These are phyloP conservation scores for Ylistrum balloti DNA, from an alignment of 1,140 invertebrate genomes.

Conservation along the genomic window DNA sequence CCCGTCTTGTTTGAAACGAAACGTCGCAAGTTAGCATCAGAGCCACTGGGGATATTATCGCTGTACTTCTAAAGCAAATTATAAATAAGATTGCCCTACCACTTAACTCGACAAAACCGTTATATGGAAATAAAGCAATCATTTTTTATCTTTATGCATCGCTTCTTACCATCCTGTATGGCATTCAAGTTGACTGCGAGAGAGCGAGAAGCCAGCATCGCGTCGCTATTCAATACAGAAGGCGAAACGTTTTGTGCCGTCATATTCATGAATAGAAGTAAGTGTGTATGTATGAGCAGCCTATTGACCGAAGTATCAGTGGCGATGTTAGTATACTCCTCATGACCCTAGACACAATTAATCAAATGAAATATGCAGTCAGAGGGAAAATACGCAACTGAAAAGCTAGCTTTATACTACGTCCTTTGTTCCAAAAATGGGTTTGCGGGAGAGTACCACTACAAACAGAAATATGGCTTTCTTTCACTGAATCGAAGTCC, in stretches of 20 bases:
- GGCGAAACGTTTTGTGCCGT: neutral
- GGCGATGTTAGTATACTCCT: neutral
- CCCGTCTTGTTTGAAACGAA: constrained; percentile 5
- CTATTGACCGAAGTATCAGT: neutral
- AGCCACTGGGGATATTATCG: neutral
- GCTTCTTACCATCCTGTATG: neutral
- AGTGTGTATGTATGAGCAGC: neutral
- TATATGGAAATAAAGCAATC: neutral
- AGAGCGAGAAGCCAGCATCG: neutral
- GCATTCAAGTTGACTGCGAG: neutral
- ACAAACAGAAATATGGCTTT: neutral
- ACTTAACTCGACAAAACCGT: neutral
- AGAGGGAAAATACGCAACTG: constrained; percentile 17
- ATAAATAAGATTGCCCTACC: neutral
- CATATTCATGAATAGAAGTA: constrained; percentile 40
- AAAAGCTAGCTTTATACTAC: neutral
- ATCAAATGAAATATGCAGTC: constrained; percentile 39
- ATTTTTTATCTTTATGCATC: constrained; percentile 23
- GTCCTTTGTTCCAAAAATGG: neutral
- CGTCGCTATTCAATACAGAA: neutral
- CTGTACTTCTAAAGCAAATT: neutral
- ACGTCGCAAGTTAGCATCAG: neutral
- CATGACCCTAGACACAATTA: constrained; percentile 15
- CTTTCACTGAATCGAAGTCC: neutral
- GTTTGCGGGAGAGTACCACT: neutral